Conservation (phyloP, 2,797 vertebrate species). For the Pseudochirops corinnae region DNA sequence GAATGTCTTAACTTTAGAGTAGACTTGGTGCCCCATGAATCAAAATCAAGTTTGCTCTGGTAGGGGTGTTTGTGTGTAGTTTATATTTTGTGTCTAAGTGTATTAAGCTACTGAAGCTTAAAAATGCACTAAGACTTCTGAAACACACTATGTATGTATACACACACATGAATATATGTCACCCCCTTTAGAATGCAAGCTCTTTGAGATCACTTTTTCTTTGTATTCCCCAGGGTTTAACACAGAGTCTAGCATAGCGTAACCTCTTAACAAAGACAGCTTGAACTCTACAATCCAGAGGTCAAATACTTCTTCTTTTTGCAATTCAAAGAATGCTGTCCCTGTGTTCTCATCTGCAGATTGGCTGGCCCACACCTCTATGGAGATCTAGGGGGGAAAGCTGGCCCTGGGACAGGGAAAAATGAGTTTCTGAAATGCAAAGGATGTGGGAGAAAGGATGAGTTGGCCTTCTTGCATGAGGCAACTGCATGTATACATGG, state of each 20-base stretch:
- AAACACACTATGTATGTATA: background rate
- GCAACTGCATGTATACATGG: background rate
- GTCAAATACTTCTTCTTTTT: background rate
- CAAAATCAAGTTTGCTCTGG: background rate
- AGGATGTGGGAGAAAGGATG: background rate
- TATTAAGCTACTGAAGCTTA: background rate
- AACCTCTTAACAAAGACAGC: background rate
- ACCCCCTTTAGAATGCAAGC: background rate
- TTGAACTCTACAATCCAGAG: background rate
- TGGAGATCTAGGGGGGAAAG: background rate
- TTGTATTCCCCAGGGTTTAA: background rate
- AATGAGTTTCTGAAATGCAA: background rate
- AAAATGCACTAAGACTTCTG: background rate
- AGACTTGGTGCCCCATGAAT: background rate
- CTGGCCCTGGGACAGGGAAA: background rate
- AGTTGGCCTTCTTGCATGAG: background rate
- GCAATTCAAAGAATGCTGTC: background rate
- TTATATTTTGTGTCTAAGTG: background rate
- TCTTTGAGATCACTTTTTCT: background rate
- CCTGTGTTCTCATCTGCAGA: background rate
- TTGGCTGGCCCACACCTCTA: background rate
- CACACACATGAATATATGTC: background rate
- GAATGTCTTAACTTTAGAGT: background rate
- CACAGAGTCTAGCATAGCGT: background rate
- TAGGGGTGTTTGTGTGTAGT: background rate